Percentiles rank a stretch among this genome's conserved stretches.
Conservation (phyloP, 2,888 invertebrate genomes). For the Morinoia aosen region DNA sequence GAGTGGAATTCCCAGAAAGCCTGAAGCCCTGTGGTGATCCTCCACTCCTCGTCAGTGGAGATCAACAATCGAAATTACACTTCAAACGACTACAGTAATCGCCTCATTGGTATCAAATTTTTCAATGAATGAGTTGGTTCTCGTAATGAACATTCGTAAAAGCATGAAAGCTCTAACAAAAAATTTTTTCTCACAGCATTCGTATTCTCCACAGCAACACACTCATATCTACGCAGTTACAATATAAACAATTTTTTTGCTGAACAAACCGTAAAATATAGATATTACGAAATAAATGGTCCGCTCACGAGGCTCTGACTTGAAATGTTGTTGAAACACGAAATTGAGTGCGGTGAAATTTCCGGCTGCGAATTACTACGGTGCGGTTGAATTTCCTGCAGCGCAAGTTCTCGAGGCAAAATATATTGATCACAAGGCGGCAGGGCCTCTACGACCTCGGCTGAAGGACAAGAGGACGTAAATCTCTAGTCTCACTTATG, state of each 20-base stretch:
- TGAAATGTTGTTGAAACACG: not conserved
- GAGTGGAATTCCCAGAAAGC: too few species aligned
- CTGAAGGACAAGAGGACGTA: not conserved
- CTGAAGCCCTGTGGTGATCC: too few species aligned
- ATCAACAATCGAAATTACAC: too few species aligned
- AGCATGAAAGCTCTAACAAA: not conserved
- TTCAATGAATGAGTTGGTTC: too few species aligned
- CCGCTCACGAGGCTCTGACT: not conserved
- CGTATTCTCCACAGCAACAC: not conserved
- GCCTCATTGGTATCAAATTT: too few species aligned
- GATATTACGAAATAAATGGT: not conserved
- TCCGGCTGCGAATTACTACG: not conserved
- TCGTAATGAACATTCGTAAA: too few species aligned
- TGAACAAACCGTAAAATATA: not conserved
- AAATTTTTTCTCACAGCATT: not conserved
- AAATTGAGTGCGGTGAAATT: not conserved
- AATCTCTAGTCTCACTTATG: not conserved
- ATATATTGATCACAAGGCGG: not conserved
- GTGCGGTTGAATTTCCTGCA: not conserved
- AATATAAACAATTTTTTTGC: not conserved
- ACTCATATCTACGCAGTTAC: not conserved
- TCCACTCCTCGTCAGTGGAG: too few species aligned
- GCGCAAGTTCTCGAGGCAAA: not conserved
- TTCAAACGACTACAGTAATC: too few species aligned
- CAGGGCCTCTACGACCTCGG: not conserved